phyloP scores from a whole-genome alignment of 2,797 vertebrate genomes.

The Poliocrania exsul region DNA sequence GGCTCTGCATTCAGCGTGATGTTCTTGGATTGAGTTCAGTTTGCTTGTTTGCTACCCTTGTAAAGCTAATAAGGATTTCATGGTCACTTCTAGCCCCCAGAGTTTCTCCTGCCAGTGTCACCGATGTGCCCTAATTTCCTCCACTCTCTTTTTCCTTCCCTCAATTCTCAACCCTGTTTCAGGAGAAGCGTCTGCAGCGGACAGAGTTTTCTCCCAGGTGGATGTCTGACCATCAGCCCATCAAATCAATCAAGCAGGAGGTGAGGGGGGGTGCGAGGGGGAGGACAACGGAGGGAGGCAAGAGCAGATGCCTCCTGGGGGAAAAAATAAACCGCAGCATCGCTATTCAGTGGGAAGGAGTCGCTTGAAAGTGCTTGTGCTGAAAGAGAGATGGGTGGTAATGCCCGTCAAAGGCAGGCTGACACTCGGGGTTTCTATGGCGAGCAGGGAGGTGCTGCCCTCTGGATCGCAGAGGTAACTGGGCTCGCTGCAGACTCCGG shows the following conservation, averaged over 20 bases:
- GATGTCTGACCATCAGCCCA: constrained; percentile 80
- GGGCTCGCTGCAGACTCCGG: neutral
- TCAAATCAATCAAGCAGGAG: constrained; percentile 78
- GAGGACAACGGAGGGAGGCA: constrained; percentile 35
- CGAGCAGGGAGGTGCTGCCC: constrained; percentile 66
- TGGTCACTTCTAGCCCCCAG: constrained; percentile 30
- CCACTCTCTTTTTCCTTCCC: constrained; percentile 68
- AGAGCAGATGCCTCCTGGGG: constrained; percentile 67
- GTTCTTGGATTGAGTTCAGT: constrained; percentile 46
- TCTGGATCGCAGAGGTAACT: constrained; percentile 39
- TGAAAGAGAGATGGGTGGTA: constrained; percentile 70
- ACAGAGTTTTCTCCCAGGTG: constrained; percentile 83
- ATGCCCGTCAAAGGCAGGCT: constrained; percentile 56
- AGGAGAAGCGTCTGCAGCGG: constrained; percentile 88
- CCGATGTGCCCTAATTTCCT: constrained; percentile 59
- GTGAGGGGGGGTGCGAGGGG: constrained; percentile 75
- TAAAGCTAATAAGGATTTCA: constrained; percentile 58
- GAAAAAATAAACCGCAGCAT: constrained; percentile 58
- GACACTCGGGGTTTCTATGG: constrained; percentile 53
- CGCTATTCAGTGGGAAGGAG: constrained; percentile 64
- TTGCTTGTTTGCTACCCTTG: constrained; percentile 34
- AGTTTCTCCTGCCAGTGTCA: constrained; percentile 39
- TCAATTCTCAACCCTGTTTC: constrained; percentile 66
- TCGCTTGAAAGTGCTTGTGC: constrained; percentile 50
- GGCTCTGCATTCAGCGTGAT: neutral